phyloP scores from a whole-genome alignment of 2,113 vertebrate species.

The Oncorhynchus masou region DNA sequence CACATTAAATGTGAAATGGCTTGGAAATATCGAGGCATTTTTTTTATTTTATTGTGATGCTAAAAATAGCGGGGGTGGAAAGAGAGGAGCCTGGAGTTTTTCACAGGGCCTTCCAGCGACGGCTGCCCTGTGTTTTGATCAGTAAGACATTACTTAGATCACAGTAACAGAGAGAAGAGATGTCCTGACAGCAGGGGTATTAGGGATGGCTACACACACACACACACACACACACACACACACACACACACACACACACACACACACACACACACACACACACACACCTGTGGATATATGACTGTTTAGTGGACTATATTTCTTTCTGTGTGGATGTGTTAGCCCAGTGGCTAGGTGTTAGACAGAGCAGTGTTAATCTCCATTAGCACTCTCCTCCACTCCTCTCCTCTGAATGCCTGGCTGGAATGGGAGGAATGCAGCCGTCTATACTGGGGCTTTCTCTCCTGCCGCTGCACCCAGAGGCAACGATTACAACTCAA shows the following conservation, averaged over 20 bases:
- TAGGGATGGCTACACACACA: neutral
- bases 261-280: neutral
- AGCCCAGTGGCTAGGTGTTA: constrained; percentile 20
- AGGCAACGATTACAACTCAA: constrained; percentile 42
- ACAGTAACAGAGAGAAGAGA: neutral
- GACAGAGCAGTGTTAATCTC: constrained; percentile 43
- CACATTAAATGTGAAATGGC: constrained; percentile 65
- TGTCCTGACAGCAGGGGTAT: neutral
- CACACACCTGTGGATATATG: neutral
- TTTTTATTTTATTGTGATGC: constrained; percentile 69
- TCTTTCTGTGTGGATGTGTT: neutral
- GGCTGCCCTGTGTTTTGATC: neutral
- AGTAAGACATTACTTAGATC: constrained; percentile 7
- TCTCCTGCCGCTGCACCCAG: constrained; percentile 34
- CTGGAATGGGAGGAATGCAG: constrained; percentile 22
- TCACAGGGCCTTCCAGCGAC: neutral
- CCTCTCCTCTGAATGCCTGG: constrained; percentile 43
- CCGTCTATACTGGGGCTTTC: neutral
- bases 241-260: neutral
- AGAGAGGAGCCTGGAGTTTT: constrained; percentile 2
- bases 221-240: neutral
- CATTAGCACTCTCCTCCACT: constrained; percentile 29
- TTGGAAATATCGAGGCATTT: constrained; percentile 52
- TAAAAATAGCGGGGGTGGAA: constrained; percentile 64
- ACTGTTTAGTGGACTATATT: neutral